A percentile compares a stretch with the other conserved stretches of the same genome.
Conservation (phyloP, 1,140 invertebrate species). For the Leptinotarsa texana region DNA sequence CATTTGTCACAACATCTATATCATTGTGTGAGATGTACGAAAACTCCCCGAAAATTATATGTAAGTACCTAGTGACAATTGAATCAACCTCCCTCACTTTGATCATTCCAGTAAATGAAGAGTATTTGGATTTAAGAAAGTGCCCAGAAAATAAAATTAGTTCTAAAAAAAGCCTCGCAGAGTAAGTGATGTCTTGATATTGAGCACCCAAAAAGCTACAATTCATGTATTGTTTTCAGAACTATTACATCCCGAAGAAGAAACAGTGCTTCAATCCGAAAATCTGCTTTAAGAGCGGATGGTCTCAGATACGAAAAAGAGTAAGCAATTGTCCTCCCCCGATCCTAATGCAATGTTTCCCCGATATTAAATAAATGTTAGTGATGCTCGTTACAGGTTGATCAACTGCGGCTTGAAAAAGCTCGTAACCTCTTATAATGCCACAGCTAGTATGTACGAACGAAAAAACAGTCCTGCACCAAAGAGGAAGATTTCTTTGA, state of each 20-base stretch:
- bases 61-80: slow-evolving; percentile 16
- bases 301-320: slow-evolving; percentile 18
- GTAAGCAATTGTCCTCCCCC: slow-evolving; percentile 11
- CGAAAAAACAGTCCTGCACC: background rate
- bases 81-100: background rate
- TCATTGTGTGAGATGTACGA: background rate
- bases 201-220: too few species aligned
- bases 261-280: background rate
- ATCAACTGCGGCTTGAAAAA: slow-evolving; percentile 26
- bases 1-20: background rate
- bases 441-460: slow-evolving; percentile 1
- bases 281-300: slow-evolving; percentile 14
- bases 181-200: background rate
- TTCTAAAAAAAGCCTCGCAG: background rate
- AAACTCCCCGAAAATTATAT: slow-evolving; percentile 22
- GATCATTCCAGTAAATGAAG: slow-evolving; percentile 30
- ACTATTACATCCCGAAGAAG: background rate
- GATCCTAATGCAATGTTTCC: background rate
- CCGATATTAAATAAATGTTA: background rate
- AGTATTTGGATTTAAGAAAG: slow-evolving; percentile 32
- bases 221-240: background rate
- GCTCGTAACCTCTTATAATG: slow-evolving; percentile 22
- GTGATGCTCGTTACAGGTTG: slow-evolving; percentile 22
- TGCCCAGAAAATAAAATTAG: slow-evolving; percentile 7
- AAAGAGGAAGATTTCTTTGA: slow-evolving; percentile 4